phyloP scores from a whole-genome alignment of 1,140 invertebrate species.

The Acromyrmex charruanus region DNA sequence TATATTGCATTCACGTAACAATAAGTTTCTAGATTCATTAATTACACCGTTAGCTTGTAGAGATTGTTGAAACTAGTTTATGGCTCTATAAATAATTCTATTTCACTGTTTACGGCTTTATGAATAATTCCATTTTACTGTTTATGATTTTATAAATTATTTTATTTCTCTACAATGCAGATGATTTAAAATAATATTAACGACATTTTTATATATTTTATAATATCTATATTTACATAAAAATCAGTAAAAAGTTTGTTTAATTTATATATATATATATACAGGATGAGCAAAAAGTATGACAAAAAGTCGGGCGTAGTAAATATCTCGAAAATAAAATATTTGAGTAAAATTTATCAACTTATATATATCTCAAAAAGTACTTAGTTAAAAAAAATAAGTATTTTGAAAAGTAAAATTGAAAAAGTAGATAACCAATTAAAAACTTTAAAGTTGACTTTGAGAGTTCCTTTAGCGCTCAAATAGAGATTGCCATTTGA shows the following conservation, averaged over 20 bases:
- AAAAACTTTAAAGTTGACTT: too few species aligned
- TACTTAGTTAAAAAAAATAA: too few species aligned
- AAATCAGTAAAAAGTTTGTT: background rate
- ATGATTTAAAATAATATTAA: conserved; percentile 11
- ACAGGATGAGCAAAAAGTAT: too few species aligned
- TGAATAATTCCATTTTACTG: background rate
- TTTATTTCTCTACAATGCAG: background rate
- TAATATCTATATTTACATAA: background rate
- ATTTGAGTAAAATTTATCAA: too few species aligned
- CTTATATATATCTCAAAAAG: too few species aligned
- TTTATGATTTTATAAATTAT: background rate
- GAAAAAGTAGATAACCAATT: too few species aligned
- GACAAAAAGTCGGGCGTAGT: too few species aligned
- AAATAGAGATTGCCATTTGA: too few species aligned
- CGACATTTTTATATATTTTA: background rate
- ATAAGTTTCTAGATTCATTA: conserved; percentile 4
- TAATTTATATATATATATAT: background rate
- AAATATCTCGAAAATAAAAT: too few species aligned
- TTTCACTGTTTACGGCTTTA: background rate
- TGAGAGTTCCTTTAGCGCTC: too few species aligned
- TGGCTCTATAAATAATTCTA: conserved; percentile 17
- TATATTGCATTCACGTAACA: conserved; percentile 7
- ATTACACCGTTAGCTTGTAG: background rate
- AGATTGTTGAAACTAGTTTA: conserved; percentile 2
- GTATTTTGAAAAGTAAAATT: too few species aligned